Conservation (phyloP, 2,888 invertebrate genomes). For the Trichogramma evanescens region DNA sequence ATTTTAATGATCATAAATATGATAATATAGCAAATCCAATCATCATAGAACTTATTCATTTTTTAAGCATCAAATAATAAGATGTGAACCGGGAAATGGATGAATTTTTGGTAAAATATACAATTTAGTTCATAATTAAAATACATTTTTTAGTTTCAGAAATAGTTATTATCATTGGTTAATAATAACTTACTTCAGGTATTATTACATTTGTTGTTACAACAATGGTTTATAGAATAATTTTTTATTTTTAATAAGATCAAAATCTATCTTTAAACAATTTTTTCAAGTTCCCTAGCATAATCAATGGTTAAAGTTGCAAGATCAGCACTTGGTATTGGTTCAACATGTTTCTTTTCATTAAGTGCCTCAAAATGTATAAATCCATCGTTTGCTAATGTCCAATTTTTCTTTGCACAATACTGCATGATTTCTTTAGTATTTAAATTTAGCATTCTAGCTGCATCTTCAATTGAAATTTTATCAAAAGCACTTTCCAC, state of each 20-base stretch:
- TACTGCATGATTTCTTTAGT: slow-evolving; percentile 72
- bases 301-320: slow-evolving; percentile 94
- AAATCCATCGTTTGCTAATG: slow-evolving; percentile 66
- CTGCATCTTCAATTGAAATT: slow-evolving; percentile 80
- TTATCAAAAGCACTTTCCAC: slow-evolving; percentile 94
- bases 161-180: not conserved
- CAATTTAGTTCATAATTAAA: not conserved
- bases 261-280: slow-evolving; percentile 62
- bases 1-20: too few relatives aligned
- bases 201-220: not conserved
- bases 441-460: slow-evolving; percentile 78
- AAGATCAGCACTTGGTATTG: slow-evolving; percentile 81
- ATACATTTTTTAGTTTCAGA: not conserved
- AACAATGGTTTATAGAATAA: too few relatives aligned
- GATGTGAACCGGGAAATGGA: too few relatives aligned
- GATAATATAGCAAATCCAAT: too few relatives aligned
- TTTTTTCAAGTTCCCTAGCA: slow-evolving; percentile 97
- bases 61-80: too few relatives aligned
- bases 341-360: slow-evolving; percentile 67
- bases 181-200: not conserved
- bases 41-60: too few relatives aligned
- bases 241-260: not conserved
- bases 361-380: slow-evolving; percentile 74
- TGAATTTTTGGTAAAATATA: not conserved
- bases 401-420: slow-evolving; percentile 81